These are phyloP conservation scores for Norana najaformis DNA, from an alignment of 2,888 invertebrate species.

Conservation along the genomic window DNA sequence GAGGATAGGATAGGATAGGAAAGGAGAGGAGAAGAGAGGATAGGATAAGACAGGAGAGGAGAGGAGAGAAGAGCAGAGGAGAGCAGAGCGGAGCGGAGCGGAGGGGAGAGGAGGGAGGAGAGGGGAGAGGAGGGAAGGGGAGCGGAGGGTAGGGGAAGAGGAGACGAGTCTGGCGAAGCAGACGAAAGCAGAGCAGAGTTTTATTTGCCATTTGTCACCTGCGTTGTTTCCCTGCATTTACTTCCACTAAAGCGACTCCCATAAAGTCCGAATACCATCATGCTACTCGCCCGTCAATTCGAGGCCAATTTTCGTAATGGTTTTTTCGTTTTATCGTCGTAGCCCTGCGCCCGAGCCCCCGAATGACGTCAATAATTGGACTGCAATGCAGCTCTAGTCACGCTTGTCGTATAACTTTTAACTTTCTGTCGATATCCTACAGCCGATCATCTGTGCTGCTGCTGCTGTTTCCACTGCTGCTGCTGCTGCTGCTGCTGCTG, in stretches of 20 bases:
- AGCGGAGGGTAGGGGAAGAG: background rate
- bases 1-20: too few species aligned
- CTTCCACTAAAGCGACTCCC: constrained; percentile 13
- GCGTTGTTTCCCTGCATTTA: background rate
- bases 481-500: too few species aligned
- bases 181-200: background rate
- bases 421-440: background rate
- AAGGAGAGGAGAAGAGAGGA: too few species aligned
- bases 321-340: constrained; percentile 3
- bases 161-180: background rate
- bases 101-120: too few species aligned
- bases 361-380: constrained; percentile 4
- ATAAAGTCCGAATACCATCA: background rate
- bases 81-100: background rate
- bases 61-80: background rate
- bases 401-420: background rate
- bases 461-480: too few species aligned
- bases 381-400: background rate
- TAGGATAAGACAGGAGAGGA: too few species aligned
- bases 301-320: background rate
- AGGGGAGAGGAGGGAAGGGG: background rate
- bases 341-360: background rate
- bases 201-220: background rate
- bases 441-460: background rate
- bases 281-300: background rate